Base-by-base conservation (phyloP, 2,888 invertebrate genomes). In the Romanomermis culicivorax region DNA sequence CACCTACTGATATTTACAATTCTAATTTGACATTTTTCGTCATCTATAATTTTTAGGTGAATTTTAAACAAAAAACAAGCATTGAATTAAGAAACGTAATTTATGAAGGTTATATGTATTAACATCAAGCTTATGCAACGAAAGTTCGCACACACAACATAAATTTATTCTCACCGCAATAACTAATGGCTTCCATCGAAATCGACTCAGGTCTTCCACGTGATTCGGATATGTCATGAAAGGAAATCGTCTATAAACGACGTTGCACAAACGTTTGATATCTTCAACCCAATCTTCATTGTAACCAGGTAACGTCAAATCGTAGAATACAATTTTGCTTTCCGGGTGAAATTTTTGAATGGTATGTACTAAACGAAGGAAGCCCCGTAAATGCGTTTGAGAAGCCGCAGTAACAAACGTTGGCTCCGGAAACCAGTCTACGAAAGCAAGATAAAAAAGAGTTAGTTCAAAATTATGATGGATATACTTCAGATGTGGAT, bases 151-250 rank as follows among this genome's bases (percentile, higher is more conserved):
- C n/a, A n/a, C n/a, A n/a, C n/a, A n/a, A n/a, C n/a, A n/a, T n/a
- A n/a, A n/a, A n/a, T n/a, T n/a, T n/a, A 45, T 45, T 20, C 50
- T 7, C 61, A 63, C 55, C 2, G 63, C 61, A 20, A 63, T 62
- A 2, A 63, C 57, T 11, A 63, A 45, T 1, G 64, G 61, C 29
- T 63, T 64, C 63, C 63, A 63, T 4, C 63, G 58, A 53, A 59
- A 63, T 14, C 58, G 53, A 27, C 29, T 51, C 23, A 61, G 48
- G 1, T 56, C 2, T 43, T 17, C 27, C 25, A 61, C 47, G 42
- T 53, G 52, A 1, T 11, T n/a, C 0, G 62, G 61, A 54, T 58
- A 64, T 2, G 30, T 20, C 3, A 53, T 3, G 49, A 61, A 62
- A n/a, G 57, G 52, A 55, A 64, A 63, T 1, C 25, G 20, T 29